These are phyloP conservation scores for Callaeas wilsoni DNA, from an alignment of 2,113 vertebrate genomes.

Conservation along the genomic window DNA sequence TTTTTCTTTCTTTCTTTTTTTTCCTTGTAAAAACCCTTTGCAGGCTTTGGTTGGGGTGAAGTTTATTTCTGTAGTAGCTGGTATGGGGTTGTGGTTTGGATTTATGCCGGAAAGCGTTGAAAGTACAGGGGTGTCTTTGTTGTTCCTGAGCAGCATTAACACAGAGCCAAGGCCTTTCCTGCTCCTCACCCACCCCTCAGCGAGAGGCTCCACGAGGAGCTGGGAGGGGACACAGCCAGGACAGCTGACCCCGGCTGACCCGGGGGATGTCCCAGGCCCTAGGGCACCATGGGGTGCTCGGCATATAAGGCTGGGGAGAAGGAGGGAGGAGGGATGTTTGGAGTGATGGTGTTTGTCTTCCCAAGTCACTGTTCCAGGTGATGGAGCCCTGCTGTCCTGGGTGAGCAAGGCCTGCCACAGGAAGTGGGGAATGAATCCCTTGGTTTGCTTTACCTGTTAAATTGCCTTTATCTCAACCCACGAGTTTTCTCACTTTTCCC, in stretches of 20 bases:
- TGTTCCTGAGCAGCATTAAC: fast-evolving
- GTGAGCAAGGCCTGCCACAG: neutral
- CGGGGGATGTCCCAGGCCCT: neutral
- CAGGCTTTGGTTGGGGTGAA: neutral
- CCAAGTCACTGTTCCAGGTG: neutral
- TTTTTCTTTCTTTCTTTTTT: neutral
- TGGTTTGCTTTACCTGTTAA: neutral
- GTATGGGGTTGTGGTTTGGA: neutral
- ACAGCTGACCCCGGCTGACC: neutral
- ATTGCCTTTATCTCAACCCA: neutral
- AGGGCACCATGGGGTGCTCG: fast-evolving
- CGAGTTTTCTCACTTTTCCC: fast-evolving
- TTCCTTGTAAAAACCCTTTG: neutral
- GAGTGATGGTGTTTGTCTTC: neutral
- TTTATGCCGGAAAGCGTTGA: neutral
- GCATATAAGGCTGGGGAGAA: neutral
- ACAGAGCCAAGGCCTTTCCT: neutral
- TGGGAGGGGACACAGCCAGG: neutral
- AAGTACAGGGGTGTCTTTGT: fast-evolving
- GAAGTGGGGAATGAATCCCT: neutral
- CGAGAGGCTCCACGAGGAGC: neutral
- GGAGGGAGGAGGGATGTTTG: fast-evolving
- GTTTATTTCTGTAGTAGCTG: neutral
- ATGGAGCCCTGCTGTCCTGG: neutral
- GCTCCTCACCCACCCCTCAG: neutral